Conservation (phyloP, 23 tunicate genomes). For the Diplosoma virens region DNA sequence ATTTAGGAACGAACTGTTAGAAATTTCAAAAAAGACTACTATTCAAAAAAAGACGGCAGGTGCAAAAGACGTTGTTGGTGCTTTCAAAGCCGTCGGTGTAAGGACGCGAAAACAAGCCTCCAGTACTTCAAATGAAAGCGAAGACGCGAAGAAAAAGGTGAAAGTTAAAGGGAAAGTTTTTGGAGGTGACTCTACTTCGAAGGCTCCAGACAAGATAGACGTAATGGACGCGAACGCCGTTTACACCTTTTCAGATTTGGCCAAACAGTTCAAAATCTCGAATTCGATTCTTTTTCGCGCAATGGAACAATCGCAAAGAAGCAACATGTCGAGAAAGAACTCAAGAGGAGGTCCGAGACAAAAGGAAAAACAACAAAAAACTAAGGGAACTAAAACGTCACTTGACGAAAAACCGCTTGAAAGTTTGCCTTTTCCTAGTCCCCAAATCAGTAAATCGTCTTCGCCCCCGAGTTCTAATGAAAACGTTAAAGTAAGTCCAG, state of each 20-base stretch:
- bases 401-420: background rate
- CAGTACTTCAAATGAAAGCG: background rate
- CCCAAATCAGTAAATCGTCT: background rate
- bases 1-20: conserved; percentile 51
- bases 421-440: background rate
- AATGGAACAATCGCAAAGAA: conserved; percentile 60
- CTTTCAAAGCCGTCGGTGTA: conserved; percentile 52
- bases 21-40: conserved; percentile 49
- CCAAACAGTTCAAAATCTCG: conserved; percentile 85
- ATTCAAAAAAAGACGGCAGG: conserved; percentile 66
- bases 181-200: conserved; percentile 42
- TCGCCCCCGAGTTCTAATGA: background rate
- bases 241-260: conserved; percentile 76
- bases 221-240: conserved; percentile 46
- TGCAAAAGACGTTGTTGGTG: conserved; percentile 62
- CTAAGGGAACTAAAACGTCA: background rate
- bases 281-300: conserved; percentile 78
- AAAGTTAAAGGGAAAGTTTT: conserved; percentile 43
- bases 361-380: background rate
- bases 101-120: conserved; percentile 52
- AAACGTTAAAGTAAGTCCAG: background rate
- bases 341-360: background rate
- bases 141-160: conserved; percentile 42
- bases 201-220: background rate
- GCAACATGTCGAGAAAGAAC: background rate